Conservation (phyloP, 2,113 vertebrate genomes). For the Oryzias woworae region DNA sequence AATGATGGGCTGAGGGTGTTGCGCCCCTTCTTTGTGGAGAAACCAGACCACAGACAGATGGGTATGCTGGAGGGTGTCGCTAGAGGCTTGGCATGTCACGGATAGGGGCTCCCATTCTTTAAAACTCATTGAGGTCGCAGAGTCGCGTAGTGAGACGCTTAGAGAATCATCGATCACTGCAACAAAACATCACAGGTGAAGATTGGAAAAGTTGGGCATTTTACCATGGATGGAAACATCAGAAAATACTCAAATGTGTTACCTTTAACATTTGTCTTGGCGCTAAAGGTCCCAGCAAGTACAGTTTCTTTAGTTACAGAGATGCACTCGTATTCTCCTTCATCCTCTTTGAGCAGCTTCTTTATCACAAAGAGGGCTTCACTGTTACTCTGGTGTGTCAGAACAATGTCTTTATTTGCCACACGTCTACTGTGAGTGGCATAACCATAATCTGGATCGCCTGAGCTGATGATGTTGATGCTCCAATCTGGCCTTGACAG, state of each 20-base stretch:
- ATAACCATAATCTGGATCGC: constrained; percentile 35
- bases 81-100: constrained; percentile 82
- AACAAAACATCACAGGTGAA: constrained; percentile 12
- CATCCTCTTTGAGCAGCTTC: constrained; percentile 62
- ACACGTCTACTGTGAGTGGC: constrained; percentile 43
- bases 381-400: constrained; percentile 60
- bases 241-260: constrained; percentile 8
- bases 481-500: not conserved
- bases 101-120: constrained; percentile 76
- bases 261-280: constrained; percentile 77
- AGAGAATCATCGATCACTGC: constrained; percentile 88
- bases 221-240: not conserved
- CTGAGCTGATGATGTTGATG: constrained; percentile 76
- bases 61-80: constrained; percentile 86
- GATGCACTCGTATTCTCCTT: constrained; percentile 84
- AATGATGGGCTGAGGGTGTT: constrained; percentile 61
- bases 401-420: constrained; percentile 29
- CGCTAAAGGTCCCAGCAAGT: constrained; percentile 81
- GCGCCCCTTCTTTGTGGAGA: constrained; percentile 46
- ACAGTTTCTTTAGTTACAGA: constrained; percentile 54
- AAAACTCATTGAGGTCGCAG: constrained; percentile 44
- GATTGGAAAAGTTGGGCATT: not conserved
- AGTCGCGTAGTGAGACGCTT: constrained; percentile 62
- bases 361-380: constrained; percentile 75
- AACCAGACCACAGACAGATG: constrained; percentile 89